Percentiles rank a stretch among this genome's conserved stretches.
Conservation (phyloP, 1,140 invertebrate species). For the Fragariocoptes setiger region DNA sequence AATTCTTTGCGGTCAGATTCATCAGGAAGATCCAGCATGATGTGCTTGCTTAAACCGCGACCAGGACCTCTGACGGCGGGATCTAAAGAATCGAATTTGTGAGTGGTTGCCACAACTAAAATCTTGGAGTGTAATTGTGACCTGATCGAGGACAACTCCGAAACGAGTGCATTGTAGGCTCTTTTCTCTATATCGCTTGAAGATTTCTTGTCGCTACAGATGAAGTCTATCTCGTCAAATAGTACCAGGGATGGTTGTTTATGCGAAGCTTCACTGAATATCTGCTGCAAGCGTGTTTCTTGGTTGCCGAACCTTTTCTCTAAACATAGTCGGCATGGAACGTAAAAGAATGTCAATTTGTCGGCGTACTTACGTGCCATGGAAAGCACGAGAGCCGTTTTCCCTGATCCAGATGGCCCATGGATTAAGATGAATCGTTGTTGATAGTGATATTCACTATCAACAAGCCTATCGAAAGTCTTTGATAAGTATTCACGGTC, state of each 20-base stretch:
- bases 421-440: not conserved
- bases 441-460: too few relatives aligned
- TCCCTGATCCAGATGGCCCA: not conserved
- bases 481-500: too few relatives aligned
- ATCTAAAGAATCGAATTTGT: constrained; percentile 34
- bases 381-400: not conserved
- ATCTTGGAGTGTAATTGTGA: constrained; percentile 15
- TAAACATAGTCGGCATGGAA: not conserved
- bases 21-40: constrained; percentile 48
- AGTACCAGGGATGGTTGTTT: constrained; percentile 30
- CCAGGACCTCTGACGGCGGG: constrained; percentile 35
- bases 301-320: not conserved
- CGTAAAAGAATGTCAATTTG: not conserved
- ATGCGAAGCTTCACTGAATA: constrained; percentile 3
- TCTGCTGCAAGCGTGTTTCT: not conserved
- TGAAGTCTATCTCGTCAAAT: constrained; percentile 40
- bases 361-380: not conserved
- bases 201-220: constrained; percentile 29
- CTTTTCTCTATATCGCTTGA: constrained; percentile 37
- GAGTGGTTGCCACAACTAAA: constrained; percentile 38
- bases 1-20: constrained; percentile 24
- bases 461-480: too few relatives aligned
- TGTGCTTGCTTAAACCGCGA: constrained; percentile 42
- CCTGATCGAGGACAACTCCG: constrained; percentile 18
- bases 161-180: constrained; percentile 27